These are phyloP conservation scores for Donacobius atricapilla DNA, from an alignment of 2,113 vertebrate genomes.

Conservation along the genomic window DNA sequence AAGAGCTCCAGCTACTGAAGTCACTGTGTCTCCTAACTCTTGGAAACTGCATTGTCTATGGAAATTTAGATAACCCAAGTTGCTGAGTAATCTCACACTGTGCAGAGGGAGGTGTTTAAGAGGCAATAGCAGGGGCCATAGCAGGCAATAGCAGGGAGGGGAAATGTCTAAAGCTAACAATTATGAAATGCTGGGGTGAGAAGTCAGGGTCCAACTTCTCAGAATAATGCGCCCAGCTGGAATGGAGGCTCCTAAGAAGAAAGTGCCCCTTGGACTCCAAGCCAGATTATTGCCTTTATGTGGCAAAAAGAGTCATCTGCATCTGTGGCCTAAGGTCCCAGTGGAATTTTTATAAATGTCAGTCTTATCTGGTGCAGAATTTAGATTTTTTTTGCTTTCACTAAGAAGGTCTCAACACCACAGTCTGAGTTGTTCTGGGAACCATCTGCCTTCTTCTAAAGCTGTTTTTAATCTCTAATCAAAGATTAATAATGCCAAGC, in stretches of 20 bases:
- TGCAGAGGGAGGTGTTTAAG: neutral
- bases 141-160: neutral
- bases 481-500: neutral
- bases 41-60: neutral
- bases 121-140: too few relatives aligned
- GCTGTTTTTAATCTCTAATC: neutral
- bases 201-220: neutral
- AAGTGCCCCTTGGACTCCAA: neutral
- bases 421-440: neutral
- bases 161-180: neutral
- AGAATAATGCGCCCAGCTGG: too few relatives aligned
- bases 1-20: neutral
- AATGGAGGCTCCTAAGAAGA: neutral
- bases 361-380: neutral
- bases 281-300: neutral
- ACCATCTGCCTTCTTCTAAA: neutral
- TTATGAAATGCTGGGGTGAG: neutral
- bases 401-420: neutral
- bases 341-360: neutral
- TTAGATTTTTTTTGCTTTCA: neutral
- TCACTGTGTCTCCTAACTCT: neutral
- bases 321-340: neutral
- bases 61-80: neutral
- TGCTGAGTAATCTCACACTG: neutral
- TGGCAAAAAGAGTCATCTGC: neutral